A percentile compares a stretch with the other conserved stretches of the same genome.
phyloP scores from a whole-genome alignment of 1,140 invertebrate species.

The Drosophila quadrilineata region DNA sequence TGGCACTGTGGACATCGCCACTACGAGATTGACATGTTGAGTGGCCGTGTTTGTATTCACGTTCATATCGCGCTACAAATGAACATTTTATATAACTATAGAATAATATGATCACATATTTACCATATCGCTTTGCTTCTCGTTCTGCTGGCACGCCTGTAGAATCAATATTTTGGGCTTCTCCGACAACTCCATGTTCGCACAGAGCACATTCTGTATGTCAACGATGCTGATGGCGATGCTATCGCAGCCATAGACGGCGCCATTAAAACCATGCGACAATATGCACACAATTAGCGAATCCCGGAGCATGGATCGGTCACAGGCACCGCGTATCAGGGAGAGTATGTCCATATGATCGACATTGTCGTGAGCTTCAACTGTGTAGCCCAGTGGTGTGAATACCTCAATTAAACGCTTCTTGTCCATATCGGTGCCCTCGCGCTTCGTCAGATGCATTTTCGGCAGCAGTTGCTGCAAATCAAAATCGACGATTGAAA shows the following conservation, averaged over 20 bases:
- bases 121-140: slow-evolving; percentile 13
- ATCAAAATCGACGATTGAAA: neutral
- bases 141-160: slow-evolving; percentile 68
- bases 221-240: slow-evolving; percentile 61
- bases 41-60: slow-evolving; percentile 32
- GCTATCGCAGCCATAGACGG: slow-evolving; percentile 68
- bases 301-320: slow-evolving; percentile 46
- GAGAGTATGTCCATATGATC: slow-evolving; percentile 57
- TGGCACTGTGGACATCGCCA: slow-evolving; percentile 69
- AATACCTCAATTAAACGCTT: slow-evolving; percentile 46
- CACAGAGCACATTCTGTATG: slow-evolving; percentile 61
- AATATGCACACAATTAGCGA: slow-evolving; percentile 74
- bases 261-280: slow-evolving; percentile 66
- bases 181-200: slow-evolving; percentile 32
- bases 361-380: slow-evolving; percentile 43
- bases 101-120: neutral
- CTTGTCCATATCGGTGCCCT: slow-evolving; percentile 65
- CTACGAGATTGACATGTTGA: slow-evolving; percentile 55
- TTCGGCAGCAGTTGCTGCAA: slow-evolving; percentile 33
- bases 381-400: slow-evolving; percentile 57
- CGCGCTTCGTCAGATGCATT: slow-evolving; percentile 20
- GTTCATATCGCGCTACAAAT: slow-evolving; percentile 32
- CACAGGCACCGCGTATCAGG: slow-evolving; percentile 45
- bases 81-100: neutral
- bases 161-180: slow-evolving; percentile 73